These are phyloP conservation scores for Tribolium madens DNA, from an alignment of 1,140 invertebrate species.

Conservation along the genomic window DNA sequence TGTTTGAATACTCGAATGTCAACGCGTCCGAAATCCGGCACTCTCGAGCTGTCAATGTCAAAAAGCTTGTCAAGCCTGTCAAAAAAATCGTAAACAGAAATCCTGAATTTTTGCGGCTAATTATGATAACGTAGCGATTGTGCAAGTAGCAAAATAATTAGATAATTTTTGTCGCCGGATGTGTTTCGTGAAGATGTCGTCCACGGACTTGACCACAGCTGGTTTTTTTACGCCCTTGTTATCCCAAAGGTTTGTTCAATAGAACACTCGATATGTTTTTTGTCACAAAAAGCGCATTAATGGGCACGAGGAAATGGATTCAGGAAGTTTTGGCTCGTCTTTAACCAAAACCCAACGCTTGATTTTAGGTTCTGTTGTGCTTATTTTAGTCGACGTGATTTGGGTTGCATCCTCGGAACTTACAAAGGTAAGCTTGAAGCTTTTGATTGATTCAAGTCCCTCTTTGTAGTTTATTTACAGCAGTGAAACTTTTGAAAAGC, in stretches of 20 bases:
- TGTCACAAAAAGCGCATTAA: not conserved
- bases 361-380: slow-evolving; percentile 79
- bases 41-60: not conserved
- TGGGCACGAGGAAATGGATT: slow-evolving; percentile 46
- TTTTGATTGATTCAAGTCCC: slow-evolving; percentile 46
- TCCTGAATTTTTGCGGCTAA: slow-evolving; percentile 11
- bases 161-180: not conserved
- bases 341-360: slow-evolving; percentile 81
- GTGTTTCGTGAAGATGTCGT: not conserved
- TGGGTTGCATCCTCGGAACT: slow-evolving; percentile 90
- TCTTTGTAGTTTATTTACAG: slow-evolving; percentile 84
- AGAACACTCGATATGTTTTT: slow-evolving; percentile 7
- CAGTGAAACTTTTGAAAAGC: slow-evolving; percentile 84
- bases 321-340: slow-evolving; percentile 63
- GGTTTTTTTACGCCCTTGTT: not conserved
- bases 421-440: slow-evolving; percentile 75
- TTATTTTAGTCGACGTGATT: slow-evolving; percentile 86
- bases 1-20: too few species aligned
- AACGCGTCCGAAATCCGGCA: too few species aligned
- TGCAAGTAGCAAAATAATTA: not conserved
- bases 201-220: not conserved
- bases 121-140: slow-evolving; percentile 28
- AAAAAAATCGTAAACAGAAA: slow-evolving; percentile 4
- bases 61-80: not conserved
- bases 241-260: not conserved